Evolutionary conservation across 2,888 invertebrate genomes (phyloP).

Genomic region (Vesta saturnalis): DNA sequence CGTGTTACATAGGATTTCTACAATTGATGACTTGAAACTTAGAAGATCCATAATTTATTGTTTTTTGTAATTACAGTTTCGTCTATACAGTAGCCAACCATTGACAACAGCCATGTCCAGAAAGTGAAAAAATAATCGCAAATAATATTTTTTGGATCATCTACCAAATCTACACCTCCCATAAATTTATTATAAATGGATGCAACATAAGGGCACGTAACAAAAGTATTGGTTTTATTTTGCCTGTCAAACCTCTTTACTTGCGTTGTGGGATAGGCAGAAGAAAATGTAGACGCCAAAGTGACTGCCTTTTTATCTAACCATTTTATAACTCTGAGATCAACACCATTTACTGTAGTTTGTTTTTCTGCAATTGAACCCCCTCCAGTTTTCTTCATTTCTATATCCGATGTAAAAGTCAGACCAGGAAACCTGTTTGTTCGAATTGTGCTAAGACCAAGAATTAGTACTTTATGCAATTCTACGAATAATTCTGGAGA

Average conservation of each 20-base stretch:
- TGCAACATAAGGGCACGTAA: not conserved
- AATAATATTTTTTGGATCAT: constrained; percentile 31
- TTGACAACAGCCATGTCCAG: no score
- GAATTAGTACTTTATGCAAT: no score
- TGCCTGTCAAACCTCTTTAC: not conserved
- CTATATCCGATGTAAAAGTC: no score
- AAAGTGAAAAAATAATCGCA: constrained; percentile 18
- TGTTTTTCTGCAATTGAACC: not conserved
- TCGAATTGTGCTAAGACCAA: no score
- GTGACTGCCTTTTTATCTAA: not conserved
- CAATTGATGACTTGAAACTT: no score
- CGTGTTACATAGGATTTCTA: no score
- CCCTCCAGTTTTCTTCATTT: constrained; percentile 7
- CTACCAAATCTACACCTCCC: constrained; percentile 12
- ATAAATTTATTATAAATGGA: constrained; percentile 9
- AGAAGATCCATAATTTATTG: no score
- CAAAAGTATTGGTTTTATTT: not conserved
- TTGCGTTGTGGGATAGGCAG: not conserved
- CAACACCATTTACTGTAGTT: not conserved
- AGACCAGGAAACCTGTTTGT: no score
- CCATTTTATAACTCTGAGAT: constrained; percentile 7
- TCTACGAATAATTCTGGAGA: no score
- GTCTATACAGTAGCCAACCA: no score
- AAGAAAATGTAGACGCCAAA: constrained; percentile 7
- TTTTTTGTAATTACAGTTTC: no score